Conservation (phyloP, 2,888 invertebrate genomes). For the Drosophila percnosoma region DNA sequence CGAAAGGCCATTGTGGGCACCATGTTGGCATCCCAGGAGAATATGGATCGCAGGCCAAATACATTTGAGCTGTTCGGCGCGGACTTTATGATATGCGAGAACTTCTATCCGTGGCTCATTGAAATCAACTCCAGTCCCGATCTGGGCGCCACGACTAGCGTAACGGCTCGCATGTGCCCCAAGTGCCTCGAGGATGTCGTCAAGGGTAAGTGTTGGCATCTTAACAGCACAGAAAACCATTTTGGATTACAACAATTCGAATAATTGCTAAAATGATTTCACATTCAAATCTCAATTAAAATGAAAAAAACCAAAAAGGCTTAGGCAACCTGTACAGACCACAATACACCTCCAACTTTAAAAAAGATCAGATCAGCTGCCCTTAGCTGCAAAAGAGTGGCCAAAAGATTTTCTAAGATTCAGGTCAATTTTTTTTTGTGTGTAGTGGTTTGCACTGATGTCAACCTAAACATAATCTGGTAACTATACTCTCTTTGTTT, state of each 20-base stretch:
- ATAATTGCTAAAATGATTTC: background rate
- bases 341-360: background rate
- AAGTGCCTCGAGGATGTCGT: constrained; percentile 95
- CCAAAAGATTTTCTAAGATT: background rate
- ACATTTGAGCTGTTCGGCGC: constrained; percentile 98
- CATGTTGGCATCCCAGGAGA: constrained; percentile 93
- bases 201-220: constrained; percentile 88
- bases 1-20: constrained; percentile 91
- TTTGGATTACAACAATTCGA: background rate
- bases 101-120: constrained; percentile 95
- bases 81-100: constrained; percentile 96
- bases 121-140: constrained; percentile 98
- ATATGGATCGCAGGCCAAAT: constrained; percentile 91
- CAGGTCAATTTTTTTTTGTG: background rate
- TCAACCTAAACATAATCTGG: background rate
- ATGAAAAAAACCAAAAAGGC: background rate
- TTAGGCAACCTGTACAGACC: background rate
- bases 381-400: background rate
- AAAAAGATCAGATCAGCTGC: background rate
- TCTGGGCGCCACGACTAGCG: constrained; percentile 94
- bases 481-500: constrained; percentile 61
- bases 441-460: background rate
- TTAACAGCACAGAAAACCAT: background rate
- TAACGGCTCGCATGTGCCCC: constrained; percentile 94
- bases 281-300: background rate